Conservation (phyloP, 2,113 vertebrate species). For the Struthidea cinerea region DNA sequence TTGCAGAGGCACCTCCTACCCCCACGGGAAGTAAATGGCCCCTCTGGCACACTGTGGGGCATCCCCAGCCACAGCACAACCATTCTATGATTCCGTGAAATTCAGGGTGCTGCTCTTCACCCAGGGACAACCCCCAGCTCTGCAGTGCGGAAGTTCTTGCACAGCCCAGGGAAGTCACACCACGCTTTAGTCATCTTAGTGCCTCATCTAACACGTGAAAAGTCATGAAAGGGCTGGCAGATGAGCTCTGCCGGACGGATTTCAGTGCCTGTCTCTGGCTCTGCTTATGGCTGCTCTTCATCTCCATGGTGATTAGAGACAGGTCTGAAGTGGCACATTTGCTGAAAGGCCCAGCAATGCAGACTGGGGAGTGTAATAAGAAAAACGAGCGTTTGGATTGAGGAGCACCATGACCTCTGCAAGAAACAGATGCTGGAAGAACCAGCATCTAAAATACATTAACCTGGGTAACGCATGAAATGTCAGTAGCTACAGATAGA, state of each 20-base stretch:
- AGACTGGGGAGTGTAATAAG: background rate
- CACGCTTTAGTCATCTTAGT: background rate
- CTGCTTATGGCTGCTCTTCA: background rate
- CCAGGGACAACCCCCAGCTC: background rate
- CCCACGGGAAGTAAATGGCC: rapidly evolving
- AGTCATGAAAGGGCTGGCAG: background rate
- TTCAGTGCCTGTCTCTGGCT: background rate
- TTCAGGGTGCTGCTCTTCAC: background rate
- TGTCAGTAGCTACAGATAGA: background rate
- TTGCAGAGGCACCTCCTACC: background rate
- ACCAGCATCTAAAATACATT: background rate
- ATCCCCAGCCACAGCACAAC: background rate
- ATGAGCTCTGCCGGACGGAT: background rate
- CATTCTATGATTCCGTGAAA: background rate
- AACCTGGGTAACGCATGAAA: background rate
- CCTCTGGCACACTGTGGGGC: background rate
- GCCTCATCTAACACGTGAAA: background rate
- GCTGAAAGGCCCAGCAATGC: background rate
- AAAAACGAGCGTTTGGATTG: rapidly evolving
- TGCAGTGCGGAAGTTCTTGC: background rate
- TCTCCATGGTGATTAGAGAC: conserved; percentile 17
- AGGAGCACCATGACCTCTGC: background rate
- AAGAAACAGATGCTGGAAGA: background rate
- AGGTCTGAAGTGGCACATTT: conserved; percentile 14
- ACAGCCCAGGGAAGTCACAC: background rate